phyloP scores from a whole-genome alignment of 2,888 invertebrate species.

The Campoplex capitator region DNA sequence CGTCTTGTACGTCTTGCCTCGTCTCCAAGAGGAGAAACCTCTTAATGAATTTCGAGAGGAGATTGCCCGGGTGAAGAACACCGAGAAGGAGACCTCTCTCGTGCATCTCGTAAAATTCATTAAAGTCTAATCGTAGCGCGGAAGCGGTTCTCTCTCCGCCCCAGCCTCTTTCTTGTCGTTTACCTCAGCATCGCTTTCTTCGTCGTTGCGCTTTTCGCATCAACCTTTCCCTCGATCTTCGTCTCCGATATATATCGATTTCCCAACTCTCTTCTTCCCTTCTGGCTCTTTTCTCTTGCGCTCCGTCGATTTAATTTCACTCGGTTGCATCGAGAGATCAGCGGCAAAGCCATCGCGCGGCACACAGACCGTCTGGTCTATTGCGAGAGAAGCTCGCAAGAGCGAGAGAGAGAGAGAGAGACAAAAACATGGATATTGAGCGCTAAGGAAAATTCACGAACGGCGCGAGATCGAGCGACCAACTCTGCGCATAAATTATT shows the following conservation, averaged over 20 bases:
- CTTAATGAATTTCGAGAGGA: conserved; percentile 78
- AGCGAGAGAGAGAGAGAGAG: not conserved
- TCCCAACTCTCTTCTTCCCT: conserved; percentile 26
- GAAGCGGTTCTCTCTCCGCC: conserved; percentile 22
- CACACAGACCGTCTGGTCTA: conserved; percentile 2
- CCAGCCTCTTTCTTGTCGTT: conserved; percentile 24
- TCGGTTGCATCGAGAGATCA: conserved; percentile 60
- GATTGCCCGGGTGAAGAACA: conserved; percentile 56
- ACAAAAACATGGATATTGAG: conserved; percentile 55
- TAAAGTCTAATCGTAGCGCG: conserved; percentile 71
- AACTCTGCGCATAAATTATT: conserved; percentile 69
- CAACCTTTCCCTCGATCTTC: conserved; percentile 57
- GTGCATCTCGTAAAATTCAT: conserved; percentile 72
- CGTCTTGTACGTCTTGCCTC: conserved; percentile 46
- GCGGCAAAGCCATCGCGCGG: conserved; percentile 25
- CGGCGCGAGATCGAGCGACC: conserved; percentile 41
- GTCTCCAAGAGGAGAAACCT: conserved; percentile 71
- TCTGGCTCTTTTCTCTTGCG: conserved; percentile 18
- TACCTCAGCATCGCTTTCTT: conserved; percentile 32
- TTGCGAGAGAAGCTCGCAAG: conserved; percentile 14
- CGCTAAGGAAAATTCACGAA: conserved; percentile 56
- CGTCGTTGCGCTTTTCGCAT: conserved; percentile 45
- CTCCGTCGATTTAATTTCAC: conserved; percentile 69
- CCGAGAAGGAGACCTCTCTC: conserved; percentile 51
- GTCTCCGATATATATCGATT: conserved; percentile 68